Conservation (phyloP, 2,888 invertebrate species). For the Cotesia congregata region DNA sequence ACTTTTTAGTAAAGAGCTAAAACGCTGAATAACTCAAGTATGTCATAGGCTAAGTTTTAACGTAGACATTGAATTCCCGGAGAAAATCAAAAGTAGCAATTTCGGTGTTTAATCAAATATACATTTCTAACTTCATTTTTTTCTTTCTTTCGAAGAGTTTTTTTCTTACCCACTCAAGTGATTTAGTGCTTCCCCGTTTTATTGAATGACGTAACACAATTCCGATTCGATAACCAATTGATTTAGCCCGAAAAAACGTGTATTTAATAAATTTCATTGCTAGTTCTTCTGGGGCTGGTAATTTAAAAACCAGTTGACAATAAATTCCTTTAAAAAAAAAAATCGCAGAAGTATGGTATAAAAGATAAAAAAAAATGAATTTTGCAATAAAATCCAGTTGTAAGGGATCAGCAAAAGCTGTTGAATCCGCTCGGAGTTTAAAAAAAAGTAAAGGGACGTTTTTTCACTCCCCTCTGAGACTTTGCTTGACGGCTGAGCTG, state of each 20-base stretch:
- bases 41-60: background rate
- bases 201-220: conserved; percentile 67
- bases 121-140: conserved; percentile 1
- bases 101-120: background rate
- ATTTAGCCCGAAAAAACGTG: conserved; percentile 55
- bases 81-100: background rate
- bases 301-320: background rate
- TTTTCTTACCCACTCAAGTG: conserved; percentile 59
- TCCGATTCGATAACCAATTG: conserved; percentile 66
- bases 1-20: background rate
- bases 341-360: background rate
- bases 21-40: background rate
- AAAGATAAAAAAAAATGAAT: conserved; percentile 19
- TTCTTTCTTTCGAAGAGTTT: conserved; percentile 29
- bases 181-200: conserved; percentile 66
- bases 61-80: background rate
- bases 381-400: conserved; percentile 55
- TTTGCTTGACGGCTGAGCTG: conserved; percentile 64
- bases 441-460: conserved; percentile 14
- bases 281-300: conserved; percentile 32
- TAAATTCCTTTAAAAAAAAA: background rate
- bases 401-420: conserved; percentile 63
- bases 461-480: conserved; percentile 40
- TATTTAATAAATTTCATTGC: conserved; percentile 62
- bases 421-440: conserved; percentile 55